phyloP scores from a whole-genome alignment of 2,888 invertebrate genomes.

The Lypha dubia region DNA sequence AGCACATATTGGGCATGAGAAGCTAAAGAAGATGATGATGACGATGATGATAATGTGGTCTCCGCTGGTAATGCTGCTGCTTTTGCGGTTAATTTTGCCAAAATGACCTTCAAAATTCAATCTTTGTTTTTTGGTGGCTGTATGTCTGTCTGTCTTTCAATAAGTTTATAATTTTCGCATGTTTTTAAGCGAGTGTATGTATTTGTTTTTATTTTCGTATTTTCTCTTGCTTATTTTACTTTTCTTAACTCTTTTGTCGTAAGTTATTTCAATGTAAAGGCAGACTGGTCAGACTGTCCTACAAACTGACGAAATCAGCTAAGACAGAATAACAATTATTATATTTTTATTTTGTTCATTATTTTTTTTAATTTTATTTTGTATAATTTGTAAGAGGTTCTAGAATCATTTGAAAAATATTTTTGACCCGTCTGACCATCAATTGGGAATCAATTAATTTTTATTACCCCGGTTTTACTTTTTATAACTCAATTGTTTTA shows the following conservation, averaged over 20 bases:
- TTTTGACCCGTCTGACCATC: not conserved
- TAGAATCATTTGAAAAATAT: not conserved
- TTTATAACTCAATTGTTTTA: constrained; percentile 10
- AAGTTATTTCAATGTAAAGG: not conserved
- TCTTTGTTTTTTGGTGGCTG: constrained; percentile 46
- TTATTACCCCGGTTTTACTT: constrained; percentile 22
- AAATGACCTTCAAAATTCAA: constrained; percentile 72
- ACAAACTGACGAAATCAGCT: not conserved
- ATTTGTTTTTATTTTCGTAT: not conserved
- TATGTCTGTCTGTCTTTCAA: not conserved
- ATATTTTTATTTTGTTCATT: not conserved
- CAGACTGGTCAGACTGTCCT: no score
- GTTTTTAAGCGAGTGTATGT: not conserved
- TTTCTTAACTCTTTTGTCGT: not conserved
- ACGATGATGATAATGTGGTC: constrained; percentile 9
- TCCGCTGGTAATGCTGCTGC: constrained; percentile 12
- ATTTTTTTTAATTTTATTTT: not conserved
- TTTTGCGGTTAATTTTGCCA: constrained; percentile 61
- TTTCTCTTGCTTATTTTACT: not conserved
- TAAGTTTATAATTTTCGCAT: constrained; percentile 2
- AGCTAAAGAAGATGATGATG: constrained; percentile 10
- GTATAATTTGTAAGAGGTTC: no score
- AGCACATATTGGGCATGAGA: constrained; percentile 13
- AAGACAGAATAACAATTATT: not conserved
- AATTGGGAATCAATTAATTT: not conserved